Percentiles rank a stretch among this genome's conserved stretches.
Evolutionary conservation across 2,888 invertebrate species (phyloP).

Genomic region (Nephrotoma flavescens): DNA sequence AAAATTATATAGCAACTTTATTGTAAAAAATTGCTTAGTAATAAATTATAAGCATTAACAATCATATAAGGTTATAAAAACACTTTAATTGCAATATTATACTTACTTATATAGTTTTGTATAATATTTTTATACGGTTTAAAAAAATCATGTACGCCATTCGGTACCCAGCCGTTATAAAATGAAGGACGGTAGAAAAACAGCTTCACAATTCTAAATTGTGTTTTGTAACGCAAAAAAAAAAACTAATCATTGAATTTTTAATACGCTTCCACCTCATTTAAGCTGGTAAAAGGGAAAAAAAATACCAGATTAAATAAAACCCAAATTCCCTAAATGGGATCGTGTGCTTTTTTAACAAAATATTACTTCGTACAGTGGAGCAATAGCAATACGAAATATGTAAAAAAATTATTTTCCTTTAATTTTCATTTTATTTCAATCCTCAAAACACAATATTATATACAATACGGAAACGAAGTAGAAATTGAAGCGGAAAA

Average conservation of each 20-base stretch:
- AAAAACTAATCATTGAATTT: neutral
- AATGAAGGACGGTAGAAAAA: too few species aligned
- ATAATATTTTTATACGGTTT: too few species aligned
- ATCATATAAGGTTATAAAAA: too few species aligned
- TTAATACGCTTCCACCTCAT: neutral
- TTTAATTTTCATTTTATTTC: neutral
- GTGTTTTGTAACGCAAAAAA: neutral
- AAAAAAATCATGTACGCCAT: neutral
- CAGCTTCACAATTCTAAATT: too few species aligned
- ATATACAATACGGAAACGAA: neutral
- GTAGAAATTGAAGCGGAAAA: neutral
- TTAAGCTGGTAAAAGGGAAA: neutral
- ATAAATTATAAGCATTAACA: too few species aligned
- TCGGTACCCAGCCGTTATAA: too few species aligned
- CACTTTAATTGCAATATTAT: too few species aligned
- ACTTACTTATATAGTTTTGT: too few species aligned
- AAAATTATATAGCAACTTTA: too few species aligned
- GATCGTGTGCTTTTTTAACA: neutral
- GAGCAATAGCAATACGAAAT: neutral
- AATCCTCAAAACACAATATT: neutral
- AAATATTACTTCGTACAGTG: neutral
- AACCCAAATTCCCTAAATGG: neutral
- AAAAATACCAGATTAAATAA: neutral
- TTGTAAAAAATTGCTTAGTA: too few species aligned
- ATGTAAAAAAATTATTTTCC: neutral